These are phyloP conservation scores for Tenthredo distinguenda DNA, from an alignment of 2,888 invertebrate genomes.

Conservation along the genomic window DNA sequence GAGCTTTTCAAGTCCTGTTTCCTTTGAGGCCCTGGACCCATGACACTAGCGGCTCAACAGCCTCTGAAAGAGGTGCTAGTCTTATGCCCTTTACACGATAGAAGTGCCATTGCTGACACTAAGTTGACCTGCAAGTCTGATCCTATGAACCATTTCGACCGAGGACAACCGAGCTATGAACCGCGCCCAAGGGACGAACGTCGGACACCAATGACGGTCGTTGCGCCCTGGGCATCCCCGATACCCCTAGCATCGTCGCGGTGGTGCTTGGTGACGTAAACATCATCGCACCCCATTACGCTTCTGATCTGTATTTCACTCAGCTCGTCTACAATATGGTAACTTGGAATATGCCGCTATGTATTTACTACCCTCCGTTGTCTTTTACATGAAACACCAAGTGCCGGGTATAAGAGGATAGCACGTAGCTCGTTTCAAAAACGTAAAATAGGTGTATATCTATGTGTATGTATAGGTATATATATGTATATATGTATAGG, in stretches of 20 bases:
- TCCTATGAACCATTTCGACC: slow-evolving; percentile 27
- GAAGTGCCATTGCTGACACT: not conserved
- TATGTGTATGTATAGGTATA: not conserved
- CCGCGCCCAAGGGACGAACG: slow-evolving; percentile 35
- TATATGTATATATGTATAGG: no score
- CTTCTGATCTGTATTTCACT: slow-evolving; percentile 48
- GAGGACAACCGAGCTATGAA: not conserved
- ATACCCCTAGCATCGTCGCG: not conserved
- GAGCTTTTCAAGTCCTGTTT: not conserved
- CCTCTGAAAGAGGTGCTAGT: not conserved
- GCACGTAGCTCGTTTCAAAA: slow-evolving; percentile 32
- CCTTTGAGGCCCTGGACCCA: not conserved
- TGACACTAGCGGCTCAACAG: not conserved
- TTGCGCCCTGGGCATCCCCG: slow-evolving; percentile 10
- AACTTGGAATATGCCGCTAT: slow-evolving; percentile 1
- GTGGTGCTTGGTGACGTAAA: slow-evolving; percentile 35
- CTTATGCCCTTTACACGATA: not conserved
- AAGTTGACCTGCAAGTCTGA: not conserved
- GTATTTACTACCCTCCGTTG: slow-evolving; percentile 13
- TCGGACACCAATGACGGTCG: slow-evolving; percentile 26
- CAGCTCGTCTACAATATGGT: slow-evolving; percentile 34
- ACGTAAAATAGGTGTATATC: not conserved
- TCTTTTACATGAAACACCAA: not conserved
- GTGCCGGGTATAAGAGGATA: not conserved
- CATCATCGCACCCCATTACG: slow-evolving; percentile 44